Evolutionary conservation across 2,113 vertebrate genomes (phyloP), one percentile per base, ranked within the genome.

Genomic region (Syrrhaptes paradoxus): DNA sequence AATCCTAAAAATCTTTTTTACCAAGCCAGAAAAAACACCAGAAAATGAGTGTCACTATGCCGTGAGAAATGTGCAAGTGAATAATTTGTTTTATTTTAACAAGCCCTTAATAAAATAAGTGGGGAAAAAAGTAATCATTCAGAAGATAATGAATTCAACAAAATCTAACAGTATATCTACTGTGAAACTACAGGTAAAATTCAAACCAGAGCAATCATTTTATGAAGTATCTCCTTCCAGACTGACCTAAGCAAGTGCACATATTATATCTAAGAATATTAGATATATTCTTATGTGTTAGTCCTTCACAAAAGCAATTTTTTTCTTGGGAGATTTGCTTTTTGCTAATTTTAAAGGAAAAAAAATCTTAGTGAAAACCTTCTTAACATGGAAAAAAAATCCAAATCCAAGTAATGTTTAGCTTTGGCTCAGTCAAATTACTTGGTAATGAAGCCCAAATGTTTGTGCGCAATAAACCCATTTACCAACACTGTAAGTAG

Each of bases 401-500:
- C 22, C 22, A 88, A 77, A 86, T 61, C 17, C 20, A 90, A 90
- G 48, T 41, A 62, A 80, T 28, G 52, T 57, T 91, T 77, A 59
- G 46, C 79, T 96, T 90, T 90, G 72, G 43, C 63, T 89, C 63
- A 62, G 36, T 61, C 19, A 89, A 89, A 95, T 63, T 21, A 46
- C 67, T 96, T 41, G 21, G 66, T 58, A 91, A 93, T 80, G 63
- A 89, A 95, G 72, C 76, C 85, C 65, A 92, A 96, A 93, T 62
- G 67, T 82, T 87, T 88, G 71, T 19, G 4, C 51, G 41, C 75
- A 93, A 76, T 89, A 93, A 85, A 73, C 31, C 18, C 87, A 83
- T 72, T 82, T 93, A 90, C 82, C 85, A 90, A 74, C 59, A 48
- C 51, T 36, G 88, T 38, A 62, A 93, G 71, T 38, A 94, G 41